Conservation (phyloP, 2,888 invertebrate species). For the Leucophora obtusa region DNA sequence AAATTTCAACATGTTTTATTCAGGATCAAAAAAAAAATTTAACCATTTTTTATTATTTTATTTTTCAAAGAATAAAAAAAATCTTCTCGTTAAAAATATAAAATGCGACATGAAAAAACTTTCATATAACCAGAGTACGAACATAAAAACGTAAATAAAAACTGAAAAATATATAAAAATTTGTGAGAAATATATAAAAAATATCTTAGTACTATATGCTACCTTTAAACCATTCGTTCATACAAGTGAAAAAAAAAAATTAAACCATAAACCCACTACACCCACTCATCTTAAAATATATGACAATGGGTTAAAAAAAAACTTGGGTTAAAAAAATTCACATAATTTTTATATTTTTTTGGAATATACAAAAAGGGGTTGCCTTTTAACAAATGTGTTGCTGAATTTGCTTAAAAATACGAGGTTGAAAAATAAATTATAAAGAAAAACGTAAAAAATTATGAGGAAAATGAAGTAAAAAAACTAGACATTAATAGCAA, state of each 20-base stretch:
- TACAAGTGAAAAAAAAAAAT: conserved; percentile 26
- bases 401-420: conserved; percentile 41
- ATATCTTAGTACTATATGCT: conserved; percentile 32
- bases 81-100: conserved; percentile 59
- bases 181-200: conserved; percentile 31
- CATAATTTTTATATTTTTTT: conserved; percentile 55
- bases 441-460: conserved; percentile 28
- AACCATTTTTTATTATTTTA: conserved; percentile 40
- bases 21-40: conserved; percentile 18
- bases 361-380: conserved; percentile 46
- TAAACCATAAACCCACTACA: conserved; percentile 16
- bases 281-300: conserved; percentile 55
- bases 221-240: conserved; percentile 37
- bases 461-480: conserved; percentile 42
- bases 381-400: conserved; percentile 48
- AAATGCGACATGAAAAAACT: conserved; percentile 57
- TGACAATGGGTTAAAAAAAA: conserved; percentile 50
- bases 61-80: conserved; percentile 49
- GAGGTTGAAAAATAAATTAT: conserved; percentile 24
- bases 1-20: conserved; percentile 50
- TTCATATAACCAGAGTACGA: conserved; percentile 38
- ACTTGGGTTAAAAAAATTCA: conserved; percentile 46
- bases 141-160: conserved; percentile 27
- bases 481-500: conserved; percentile 54
- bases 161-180: conserved; percentile 40